phyloP scores from a whole-genome alignment of 2,888 invertebrate genomes.

The Branchellion lobata region DNA sequence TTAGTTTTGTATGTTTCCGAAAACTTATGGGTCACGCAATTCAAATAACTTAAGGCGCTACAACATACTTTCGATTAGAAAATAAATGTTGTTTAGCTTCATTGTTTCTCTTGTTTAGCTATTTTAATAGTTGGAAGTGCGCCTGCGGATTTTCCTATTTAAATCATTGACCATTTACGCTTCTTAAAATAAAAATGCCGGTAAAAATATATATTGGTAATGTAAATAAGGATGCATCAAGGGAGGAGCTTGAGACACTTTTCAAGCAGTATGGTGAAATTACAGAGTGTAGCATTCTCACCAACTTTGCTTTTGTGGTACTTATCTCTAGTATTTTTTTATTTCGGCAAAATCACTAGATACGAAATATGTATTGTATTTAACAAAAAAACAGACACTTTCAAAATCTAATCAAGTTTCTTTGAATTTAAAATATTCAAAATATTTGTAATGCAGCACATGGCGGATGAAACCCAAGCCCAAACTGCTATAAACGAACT shows the following conservation, averaged over 20 bases:
- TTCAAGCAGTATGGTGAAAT: slow-evolving; percentile 41
- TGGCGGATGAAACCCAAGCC: slow-evolving; percentile 40
- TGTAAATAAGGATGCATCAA: slow-evolving; percentile 18
- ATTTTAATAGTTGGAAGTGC: too few relatives aligned
- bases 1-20: too few relatives aligned
- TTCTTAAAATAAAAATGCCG: too few relatives aligned
- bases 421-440: not conserved
- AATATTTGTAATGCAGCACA: slow-evolving; percentile 27
- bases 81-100: too few relatives aligned
- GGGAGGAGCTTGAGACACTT: slow-evolving; percentile 14
- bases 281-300: slow-evolving; percentile 42
- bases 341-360: not conserved
- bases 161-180: too few relatives aligned
- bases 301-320: slow-evolving; percentile 46
- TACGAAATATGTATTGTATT: not conserved
- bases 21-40: too few relatives aligned
- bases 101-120: too few relatives aligned
- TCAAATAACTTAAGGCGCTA: too few relatives aligned
- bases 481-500: slow-evolving; percentile 34
- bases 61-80: too few relatives aligned
- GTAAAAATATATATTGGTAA: slow-evolving; percentile 44
- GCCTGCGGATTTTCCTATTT: too few relatives aligned
- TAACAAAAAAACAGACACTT: too few relatives aligned
- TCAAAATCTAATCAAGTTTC: too few relatives aligned
- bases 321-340: not conserved